Evolutionary conservation across 2,797 vertebrate species (phyloP), one percentile per base, ranked within the genome.

Genomic region (Danio jaintianensis): DNA sequence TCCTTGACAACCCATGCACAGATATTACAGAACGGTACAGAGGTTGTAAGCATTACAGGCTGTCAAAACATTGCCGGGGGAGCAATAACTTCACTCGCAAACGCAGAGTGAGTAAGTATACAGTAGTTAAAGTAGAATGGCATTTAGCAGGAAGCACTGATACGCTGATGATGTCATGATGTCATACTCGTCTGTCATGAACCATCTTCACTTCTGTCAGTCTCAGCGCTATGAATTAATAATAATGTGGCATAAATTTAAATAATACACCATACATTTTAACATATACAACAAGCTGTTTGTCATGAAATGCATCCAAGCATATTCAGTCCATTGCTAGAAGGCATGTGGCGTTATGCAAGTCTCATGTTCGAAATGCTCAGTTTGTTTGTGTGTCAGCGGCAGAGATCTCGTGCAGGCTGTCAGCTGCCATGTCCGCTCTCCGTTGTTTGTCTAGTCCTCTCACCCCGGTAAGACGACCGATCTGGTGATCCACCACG

Each of bases 401-500:
- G 22, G 61, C 50, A 69, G 36, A 36, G 40, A 63, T 71, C 77
- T 56, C 1, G 75, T 50, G 75, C 68, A 72, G 59, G 63, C 80
- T 72, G 75, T 82, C 81, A 78, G 59, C 81, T 82, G 75, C 63
- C 81, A 50, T 52, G 68, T 78, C 53, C n/a, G 45, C 74, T 56
- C n/a, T 56, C 22, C 15, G n/a, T 76, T 74, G 71, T 52, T 81
- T 72, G 67, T 53, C 48, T 64, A 36, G 67, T 78, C 58, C 75
- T 67, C 68, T 64, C 66, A 63, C 81, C 55, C 68, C 8, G 6
- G 50, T 58, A 55, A 78, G 68, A 73, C 2, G 68, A 78, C 47
- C 11, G 66, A 78, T 71, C 52, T 50, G 12, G 56, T 80, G 77
- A 85, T 76, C 56, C 20, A 29, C 42, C 47, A 42, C 4, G 40